Base-by-base conservation (phyloP, 37 sponge, comb jelly and placozoan species). In the Petrosia ficiformis region DNA sequence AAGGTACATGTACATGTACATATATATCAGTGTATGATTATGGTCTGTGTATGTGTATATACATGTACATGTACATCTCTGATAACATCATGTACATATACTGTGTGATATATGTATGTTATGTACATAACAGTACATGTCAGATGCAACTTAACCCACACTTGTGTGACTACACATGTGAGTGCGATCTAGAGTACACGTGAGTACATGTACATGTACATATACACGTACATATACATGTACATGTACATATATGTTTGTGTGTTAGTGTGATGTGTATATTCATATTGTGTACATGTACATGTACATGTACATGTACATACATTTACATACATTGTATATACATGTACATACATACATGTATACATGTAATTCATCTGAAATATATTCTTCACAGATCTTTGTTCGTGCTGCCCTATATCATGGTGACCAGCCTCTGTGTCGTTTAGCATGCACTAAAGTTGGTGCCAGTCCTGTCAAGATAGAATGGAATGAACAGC, bases 351-450 rank as follows among this genome's bases (percentile, higher is more conserved):
- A 48, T 48, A 14, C 14, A 48, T 48, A 19, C 54, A 48, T 48
- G 54, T 48, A 48, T 14, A 19, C 14, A 19, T 8, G 8, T 48
- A 48, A 48, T 48, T 48, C 54, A 19, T 48, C 54, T 48, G 14
- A 19, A 14, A 19, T n/a, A n/a, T 48, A 48, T 48, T 76, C 26
- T 60, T 54, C 59, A 22, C 44, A 93, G 91, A 68, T 94, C 52
- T 89, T 75, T 74, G 82, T 96, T 42, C 69, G 76, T 11, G 87
- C 93, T 42, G 81, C 76, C 22, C 66, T 96, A 57, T 92, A 92
- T 56, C 93, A 96, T 71, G 96, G 96, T 3, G 87, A 73, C 42
- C 90, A 92, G 32, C 36, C 87, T 19, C 59, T 96, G 25, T 89
- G 87, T 73, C 64, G 22, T 30, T 39, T 48, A 1, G 72, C 70